Base-by-base conservation (phyloP, 92 coral and sea anemone genomes). In the Zoanthus gigantus region DNA sequence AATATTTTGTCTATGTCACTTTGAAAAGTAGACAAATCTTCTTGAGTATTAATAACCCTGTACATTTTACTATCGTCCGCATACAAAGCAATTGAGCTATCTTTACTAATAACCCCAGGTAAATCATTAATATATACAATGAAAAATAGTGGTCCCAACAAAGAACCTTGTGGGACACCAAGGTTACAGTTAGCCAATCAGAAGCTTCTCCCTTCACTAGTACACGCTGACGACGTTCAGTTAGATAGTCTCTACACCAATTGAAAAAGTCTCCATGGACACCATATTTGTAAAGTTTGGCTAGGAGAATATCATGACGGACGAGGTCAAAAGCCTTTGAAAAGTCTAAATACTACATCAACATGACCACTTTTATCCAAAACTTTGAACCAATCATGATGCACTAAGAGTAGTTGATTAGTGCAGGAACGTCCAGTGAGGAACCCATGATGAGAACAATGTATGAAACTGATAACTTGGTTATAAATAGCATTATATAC, bases 341-440 rank as follows among this genome's bases (percentile, higher is more conserved):
- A 47, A 47, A 47, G 52, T 47, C 52, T 85, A 85, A 85, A 85
- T 85, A 85, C 89, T 37, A 74, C 89, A 85, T 85, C 82, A 50
- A 84, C 80, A 23, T 84, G 88, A 73, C 82, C 88, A 73, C 85
- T 77, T 23, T 63, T 87, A 76, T 87, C 90, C 42, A 87, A 60
- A 18, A n/a, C 85, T 63, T 77, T 76, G 56, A 75, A 76, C 89
- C 89, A 86, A 16, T 86, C 83, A 57, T 86, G 83, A 75, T 86
- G 89, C 14, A 86, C 84, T 83, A 76, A 23, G 23, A 74, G 83
- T 50, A 86, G 75, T 37, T 86, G 89, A 15, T 85, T 76, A 34
- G 77, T 60, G 75, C 85, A 86, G 77, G 77, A 61, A 17, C 85
- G 2, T 5, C 85, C 85, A 34, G 74, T 56, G 60, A 85, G 69